Conservation (phyloP, 2,888 invertebrate species). For the Synergus japonicus region DNA sequence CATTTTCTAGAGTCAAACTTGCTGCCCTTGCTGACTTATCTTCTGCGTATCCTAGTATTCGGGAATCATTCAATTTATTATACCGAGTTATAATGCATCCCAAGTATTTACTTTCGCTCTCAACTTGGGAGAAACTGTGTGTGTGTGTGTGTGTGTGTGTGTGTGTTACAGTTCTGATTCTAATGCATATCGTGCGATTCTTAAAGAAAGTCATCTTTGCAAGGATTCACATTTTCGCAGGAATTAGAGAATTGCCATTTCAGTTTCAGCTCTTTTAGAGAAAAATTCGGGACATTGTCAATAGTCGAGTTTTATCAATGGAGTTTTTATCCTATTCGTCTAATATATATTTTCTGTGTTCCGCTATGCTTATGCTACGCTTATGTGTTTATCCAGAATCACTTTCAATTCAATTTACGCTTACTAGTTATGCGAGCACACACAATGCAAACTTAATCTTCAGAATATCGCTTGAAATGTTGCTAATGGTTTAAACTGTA, state of each 20-base stretch:
- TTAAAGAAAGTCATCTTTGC: conserved; percentile 2
- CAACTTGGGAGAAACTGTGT: conserved; percentile 1
- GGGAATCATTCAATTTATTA: neutral
- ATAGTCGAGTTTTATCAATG: too few relatives aligned
- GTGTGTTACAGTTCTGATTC: conserved; percentile 17
- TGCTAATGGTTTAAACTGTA: conserved; percentile 24
- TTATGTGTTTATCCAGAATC: neutral
- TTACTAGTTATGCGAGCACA: conserved; percentile 4
- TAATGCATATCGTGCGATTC: conserved; percentile 11
- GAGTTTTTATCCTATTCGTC: too few relatives aligned
- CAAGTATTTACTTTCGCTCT: conserved; percentile 18
- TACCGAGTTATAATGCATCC: conserved; percentile 24
- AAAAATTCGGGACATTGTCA: too few relatives aligned
- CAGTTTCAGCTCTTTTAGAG: neutral
- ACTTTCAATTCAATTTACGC: conserved; percentile 35
- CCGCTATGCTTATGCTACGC: too few relatives aligned
- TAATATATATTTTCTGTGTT: too few relatives aligned
- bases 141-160: too few relatives aligned
- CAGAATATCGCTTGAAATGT: conserved; percentile 26
- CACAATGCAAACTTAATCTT: conserved; percentile 26
- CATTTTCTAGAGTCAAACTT: conserved; percentile 30
- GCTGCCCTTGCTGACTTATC: conserved; percentile 11
- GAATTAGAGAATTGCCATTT: neutral
- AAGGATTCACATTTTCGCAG: neutral
- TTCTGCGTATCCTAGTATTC: neutral